Conservation (phyloP, 2,888 invertebrate species). For the Volucella inflata region DNA sequence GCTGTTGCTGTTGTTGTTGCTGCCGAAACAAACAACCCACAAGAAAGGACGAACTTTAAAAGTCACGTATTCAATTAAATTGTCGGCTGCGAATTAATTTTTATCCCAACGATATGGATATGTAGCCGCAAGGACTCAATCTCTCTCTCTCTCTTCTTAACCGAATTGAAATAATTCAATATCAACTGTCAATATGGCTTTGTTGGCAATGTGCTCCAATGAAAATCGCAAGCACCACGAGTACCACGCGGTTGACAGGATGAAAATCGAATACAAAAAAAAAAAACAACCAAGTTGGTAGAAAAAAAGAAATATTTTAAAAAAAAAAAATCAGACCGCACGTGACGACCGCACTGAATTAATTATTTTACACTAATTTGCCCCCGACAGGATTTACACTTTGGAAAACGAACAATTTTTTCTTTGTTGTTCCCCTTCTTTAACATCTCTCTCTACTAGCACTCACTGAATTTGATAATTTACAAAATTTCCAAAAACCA, state of each 20-base stretch:
- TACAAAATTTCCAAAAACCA: neutral
- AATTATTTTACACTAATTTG: conserved; percentile 59
- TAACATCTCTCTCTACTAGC: conserved; percentile 35
- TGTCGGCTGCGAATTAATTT: conserved; percentile 61
- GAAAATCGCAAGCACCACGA: conserved; percentile 39
- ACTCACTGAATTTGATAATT: conserved; percentile 4
- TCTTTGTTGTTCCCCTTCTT: conserved; percentile 9
- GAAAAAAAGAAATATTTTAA: neutral
- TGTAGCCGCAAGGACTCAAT: conserved; percentile 53
- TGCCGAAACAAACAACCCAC: conserved; percentile 22
- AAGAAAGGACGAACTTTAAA: conserved; percentile 41
- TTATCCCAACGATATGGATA: conserved; percentile 32
- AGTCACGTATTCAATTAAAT: conserved; percentile 72
- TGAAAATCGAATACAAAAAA: conserved; percentile 33
- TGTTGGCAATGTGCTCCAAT: conserved; percentile 54
- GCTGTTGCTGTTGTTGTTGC: conserved; percentile 42
- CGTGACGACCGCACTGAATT: conserved; percentile 53
- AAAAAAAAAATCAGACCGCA: conserved; percentile 22
- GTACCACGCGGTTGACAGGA: conserved; percentile 34
- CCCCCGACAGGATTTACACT: conserved; percentile 48
- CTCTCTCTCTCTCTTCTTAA: conserved; percentile 37
- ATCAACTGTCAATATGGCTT: conserved; percentile 72
- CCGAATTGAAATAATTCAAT: conserved; percentile 66
- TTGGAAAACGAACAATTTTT: conserved; percentile 12
- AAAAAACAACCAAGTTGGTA: no score